These are phyloP conservation scores for Sesia bembeciformis DNA, from an alignment of 2,888 invertebrate genomes.

Conservation along the genomic window DNA sequence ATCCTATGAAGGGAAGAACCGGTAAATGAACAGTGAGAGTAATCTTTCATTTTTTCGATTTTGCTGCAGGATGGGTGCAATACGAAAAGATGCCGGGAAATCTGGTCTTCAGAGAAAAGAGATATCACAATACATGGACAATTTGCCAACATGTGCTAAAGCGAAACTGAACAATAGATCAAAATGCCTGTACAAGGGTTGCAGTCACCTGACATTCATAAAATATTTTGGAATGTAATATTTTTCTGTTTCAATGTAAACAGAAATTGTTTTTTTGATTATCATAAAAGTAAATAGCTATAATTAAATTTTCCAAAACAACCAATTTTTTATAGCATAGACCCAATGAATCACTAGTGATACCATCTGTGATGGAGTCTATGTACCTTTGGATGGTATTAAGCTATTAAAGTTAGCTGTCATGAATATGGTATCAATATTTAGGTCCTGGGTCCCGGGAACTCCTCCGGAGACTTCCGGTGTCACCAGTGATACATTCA, in stretches of 20 bases:
- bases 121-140: conserved; percentile 1
- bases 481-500: too few relatives aligned
- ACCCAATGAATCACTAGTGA: neutral
- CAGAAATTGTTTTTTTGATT: neutral
- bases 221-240: neutral
- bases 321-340: neutral
- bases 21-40: conserved; percentile 13
- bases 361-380: neutral
- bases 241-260: neutral
- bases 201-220: neutral
- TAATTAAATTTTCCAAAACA: neutral
- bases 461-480: too few relatives aligned
- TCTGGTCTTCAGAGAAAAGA: neutral
- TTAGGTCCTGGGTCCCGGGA: too few relatives aligned
- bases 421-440: too few relatives aligned
- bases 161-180: neutral
- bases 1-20: conserved; percentile 13
- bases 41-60: conserved; percentile 11
- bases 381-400: neutral
- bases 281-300: neutral
- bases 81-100: neutral
- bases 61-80: conserved; percentile 8
- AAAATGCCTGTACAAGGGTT: neutral
- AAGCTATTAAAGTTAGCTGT: too few relatives aligned
- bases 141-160: neutral